Conservation (phyloP, 2,797 vertebrate genomes). For the Synaphobranchus kaupii region DNA sequence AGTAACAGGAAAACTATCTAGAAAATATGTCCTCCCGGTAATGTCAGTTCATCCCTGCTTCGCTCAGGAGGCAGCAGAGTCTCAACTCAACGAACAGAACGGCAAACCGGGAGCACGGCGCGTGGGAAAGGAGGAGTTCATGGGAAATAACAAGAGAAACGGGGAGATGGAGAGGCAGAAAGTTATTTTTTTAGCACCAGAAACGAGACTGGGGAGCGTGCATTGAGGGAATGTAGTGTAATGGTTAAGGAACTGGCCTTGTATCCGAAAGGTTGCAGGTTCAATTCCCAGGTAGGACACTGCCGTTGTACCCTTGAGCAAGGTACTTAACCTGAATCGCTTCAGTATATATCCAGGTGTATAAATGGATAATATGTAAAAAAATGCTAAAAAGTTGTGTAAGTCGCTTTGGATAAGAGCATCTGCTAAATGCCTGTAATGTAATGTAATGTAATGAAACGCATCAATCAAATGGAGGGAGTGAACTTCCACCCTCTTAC, state of each 20-base stretch:
- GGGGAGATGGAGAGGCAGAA: neutral
- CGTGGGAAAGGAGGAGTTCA: conserved; percentile 7
- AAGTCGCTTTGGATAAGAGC: too few species aligned
- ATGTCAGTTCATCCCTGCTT: neutral
- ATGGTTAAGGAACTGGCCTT: too few species aligned
- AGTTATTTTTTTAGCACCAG: neutral
- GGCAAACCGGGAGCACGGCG: neutral
- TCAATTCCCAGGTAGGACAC: too few species aligned
- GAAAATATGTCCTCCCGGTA: neutral
- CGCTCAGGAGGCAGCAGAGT: neutral
- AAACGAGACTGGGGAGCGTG: too few species aligned
- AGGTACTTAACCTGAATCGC: too few species aligned
- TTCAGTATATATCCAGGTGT: too few species aligned
- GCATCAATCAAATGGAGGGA: conserved; percentile 15
- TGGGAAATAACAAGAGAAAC: neutral
- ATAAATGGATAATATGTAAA: too few species aligned
- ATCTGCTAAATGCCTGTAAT: too few species aligned
- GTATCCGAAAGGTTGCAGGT: too few species aligned
- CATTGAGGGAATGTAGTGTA: neutral
- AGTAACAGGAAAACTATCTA: neutral
- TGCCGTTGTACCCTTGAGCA: too few species aligned
- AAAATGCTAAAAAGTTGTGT: too few species aligned
- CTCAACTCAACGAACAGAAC: neutral
- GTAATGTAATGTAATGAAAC: too few species aligned
- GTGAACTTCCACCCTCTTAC: conserved; percentile 10